Base-by-base conservation (phyloP, 2,113 vertebrate species). In the Vimba vimba region DNA sequence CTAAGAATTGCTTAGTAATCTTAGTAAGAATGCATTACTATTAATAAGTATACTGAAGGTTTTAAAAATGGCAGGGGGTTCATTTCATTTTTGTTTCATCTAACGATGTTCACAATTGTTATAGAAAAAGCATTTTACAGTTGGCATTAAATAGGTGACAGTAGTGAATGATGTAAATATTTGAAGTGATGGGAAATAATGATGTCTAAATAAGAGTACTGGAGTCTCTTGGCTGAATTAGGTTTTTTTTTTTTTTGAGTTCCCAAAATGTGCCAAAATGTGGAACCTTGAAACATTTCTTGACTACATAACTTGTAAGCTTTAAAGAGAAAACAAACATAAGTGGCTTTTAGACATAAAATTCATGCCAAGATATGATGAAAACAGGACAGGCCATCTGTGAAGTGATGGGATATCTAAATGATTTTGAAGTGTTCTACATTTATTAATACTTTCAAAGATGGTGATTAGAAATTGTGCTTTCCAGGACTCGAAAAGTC, bases 281-380 rank as follows among this genome's bases (percentile, higher is more conserved):
- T 43, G 39, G 6, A 75, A 74, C 69, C 69, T 15, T 74, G 23
- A 23, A 45, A 75, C 43, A 75, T 75, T 47, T 74, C 39, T 47
- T 47, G 39, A 47, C 71, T 74, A 1, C 39, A 45, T 47, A 23
- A 25, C 43, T 50, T 75, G 71, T 47, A 75, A 47, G n/a, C 43
- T 64, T 64, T n/a, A 64, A 25, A 13, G 25, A 27, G n/a, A 27
- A 64, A 27, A 75, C 39, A 75, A 47, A 75, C 71, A 75, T 27
- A 75, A 47, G n/a, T 75, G 43, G 73, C 73, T 50, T 75, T 74
- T 74, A 74, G 43, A 74, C 43, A 74, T 74, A 3, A 17, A 12
- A 27, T 74, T 50, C n/a, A 50, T 75, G 73, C 73, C 73, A 75
- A 75, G 73, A 75, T 75, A 25, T 47, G 43, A 75, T 50, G 47